Evolutionary conservation across 2,797 vertebrate genomes (phyloP).

Genomic region (Gambusia yucatana): DNA sequence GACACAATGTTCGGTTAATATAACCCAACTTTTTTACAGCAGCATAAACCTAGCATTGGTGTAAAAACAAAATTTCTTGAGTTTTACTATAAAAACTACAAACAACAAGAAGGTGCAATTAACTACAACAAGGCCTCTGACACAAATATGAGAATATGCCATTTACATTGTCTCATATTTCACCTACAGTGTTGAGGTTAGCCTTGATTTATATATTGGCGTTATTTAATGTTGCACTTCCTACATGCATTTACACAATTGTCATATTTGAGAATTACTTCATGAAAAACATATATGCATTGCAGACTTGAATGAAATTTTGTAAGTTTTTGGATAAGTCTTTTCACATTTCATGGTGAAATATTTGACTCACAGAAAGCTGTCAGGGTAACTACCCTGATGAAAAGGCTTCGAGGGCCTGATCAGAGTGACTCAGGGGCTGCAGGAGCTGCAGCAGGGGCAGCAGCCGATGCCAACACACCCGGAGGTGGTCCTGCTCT

Average conservation of each 20-base stretch:
- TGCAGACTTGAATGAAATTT: neutral
- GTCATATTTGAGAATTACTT: neutral
- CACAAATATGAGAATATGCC: neutral
- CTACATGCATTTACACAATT: neutral
- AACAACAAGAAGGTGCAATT: neutral
- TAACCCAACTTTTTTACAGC: neutral
- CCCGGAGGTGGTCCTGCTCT: slow-evolving; percentile 67
- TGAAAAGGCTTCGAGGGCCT: slow-evolving; percentile 94
- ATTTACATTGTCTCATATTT: neutral
- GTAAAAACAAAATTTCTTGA: neutral
- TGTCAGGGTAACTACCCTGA: slow-evolving; percentile 95
- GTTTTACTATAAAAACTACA: neutral
- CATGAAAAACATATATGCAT: neutral
- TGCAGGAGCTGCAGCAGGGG: slow-evolving; percentile 67
- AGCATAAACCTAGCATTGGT: neutral
- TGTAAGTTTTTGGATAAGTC: neutral
- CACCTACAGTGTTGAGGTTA: neutral
- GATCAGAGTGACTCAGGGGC: slow-evolving; percentile 86
- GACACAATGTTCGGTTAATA: neutral
- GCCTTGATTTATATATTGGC: neutral
- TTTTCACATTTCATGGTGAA: neutral
- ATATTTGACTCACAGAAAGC: slow-evolving; percentile 86
- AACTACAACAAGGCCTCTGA: no score
- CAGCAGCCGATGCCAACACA: slow-evolving; percentile 60
- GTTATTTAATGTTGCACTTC: neutral